A percentile compares a stretch with the other conserved stretches of the same genome.
Conservation (phyloP, 2,113 vertebrate species). For the Vicugna pacos region DNA sequence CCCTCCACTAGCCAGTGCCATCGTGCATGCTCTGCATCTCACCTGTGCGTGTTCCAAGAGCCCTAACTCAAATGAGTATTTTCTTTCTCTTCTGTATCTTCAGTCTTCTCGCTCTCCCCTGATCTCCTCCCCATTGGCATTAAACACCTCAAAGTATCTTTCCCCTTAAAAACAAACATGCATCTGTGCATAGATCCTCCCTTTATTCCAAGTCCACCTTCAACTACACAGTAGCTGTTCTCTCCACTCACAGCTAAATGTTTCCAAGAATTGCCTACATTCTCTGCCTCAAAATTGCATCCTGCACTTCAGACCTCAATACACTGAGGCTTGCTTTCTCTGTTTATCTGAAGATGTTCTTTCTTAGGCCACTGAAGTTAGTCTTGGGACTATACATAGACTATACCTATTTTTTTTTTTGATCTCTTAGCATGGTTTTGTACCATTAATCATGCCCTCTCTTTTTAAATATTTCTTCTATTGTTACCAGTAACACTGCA, state of each 20-base stretch:
- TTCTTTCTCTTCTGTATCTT: background rate
- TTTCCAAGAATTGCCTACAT: background rate
- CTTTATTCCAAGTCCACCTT: background rate
- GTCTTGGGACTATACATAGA: background rate
- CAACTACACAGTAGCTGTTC: background rate
- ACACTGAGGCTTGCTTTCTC: background rate
- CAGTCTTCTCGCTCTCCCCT: background rate
- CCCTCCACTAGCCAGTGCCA: background rate
- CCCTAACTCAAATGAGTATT: background rate
- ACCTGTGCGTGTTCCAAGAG: background rate
- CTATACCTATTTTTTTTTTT: background rate
- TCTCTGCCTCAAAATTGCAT: background rate
- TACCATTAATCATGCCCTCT: background rate
- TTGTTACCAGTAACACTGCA: background rate
- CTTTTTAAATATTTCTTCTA: background rate
- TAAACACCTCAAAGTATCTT: background rate
- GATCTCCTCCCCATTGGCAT: background rate
- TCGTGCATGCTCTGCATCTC: background rate
- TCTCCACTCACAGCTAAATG: background rate
- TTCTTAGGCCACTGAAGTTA: background rate
- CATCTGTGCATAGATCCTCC: background rate
- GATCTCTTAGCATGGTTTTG: background rate
- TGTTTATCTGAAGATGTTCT: background rate
- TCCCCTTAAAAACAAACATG: constrained; percentile 1
- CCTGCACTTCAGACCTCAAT: background rate